Percentiles rank a stretch among this genome's conserved stretches.
These are phyloP conservation scores for Eptesicus fuscus DNA, from an alignment of 2,113 vertebrate species.

Conservation along the genomic window DNA sequence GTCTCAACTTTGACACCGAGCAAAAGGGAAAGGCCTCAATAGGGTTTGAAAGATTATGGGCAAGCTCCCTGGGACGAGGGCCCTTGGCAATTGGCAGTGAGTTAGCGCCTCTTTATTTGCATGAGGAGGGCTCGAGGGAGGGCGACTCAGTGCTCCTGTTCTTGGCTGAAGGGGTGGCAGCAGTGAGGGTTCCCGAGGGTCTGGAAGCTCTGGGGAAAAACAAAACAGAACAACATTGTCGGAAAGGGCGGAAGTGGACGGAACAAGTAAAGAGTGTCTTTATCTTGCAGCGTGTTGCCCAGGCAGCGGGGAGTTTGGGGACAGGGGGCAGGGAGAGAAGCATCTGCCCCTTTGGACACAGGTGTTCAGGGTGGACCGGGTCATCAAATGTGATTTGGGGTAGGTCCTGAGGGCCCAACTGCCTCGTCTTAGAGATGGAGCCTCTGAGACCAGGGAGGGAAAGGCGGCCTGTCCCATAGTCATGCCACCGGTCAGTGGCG, in stretches of 20 bases:
- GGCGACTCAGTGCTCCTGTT: not conserved
- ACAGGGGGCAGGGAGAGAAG: not conserved
- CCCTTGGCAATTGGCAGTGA: not conserved
- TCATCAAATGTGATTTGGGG: not conserved
- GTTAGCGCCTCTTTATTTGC: constrained; percentile 2
- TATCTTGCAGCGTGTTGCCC: not conserved
- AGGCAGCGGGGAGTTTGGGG: not conserved
- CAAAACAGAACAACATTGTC: not conserved
- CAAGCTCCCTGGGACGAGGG: constrained; percentile 38
- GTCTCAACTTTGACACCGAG: constrained; percentile 48
- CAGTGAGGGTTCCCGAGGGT: not conserved
- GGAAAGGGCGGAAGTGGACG: not conserved
- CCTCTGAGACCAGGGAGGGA: not conserved
- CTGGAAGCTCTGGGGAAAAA: not conserved
- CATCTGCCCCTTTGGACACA: not conserved
- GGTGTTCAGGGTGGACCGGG: accelerated
- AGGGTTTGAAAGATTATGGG: constrained; percentile 44
- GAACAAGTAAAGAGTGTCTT: not conserved
- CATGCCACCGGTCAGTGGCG: not conserved
- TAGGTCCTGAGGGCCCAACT: not conserved
- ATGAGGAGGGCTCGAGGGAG: not conserved
- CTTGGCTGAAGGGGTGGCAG: not conserved
- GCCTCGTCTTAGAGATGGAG: not conserved
- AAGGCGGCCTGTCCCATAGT: not conserved
- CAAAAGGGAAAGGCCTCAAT: constrained; percentile 32